Evolutionary conservation across 1,140 invertebrate species (phyloP).

Genomic region (Portunus trituberculatus): DNA sequence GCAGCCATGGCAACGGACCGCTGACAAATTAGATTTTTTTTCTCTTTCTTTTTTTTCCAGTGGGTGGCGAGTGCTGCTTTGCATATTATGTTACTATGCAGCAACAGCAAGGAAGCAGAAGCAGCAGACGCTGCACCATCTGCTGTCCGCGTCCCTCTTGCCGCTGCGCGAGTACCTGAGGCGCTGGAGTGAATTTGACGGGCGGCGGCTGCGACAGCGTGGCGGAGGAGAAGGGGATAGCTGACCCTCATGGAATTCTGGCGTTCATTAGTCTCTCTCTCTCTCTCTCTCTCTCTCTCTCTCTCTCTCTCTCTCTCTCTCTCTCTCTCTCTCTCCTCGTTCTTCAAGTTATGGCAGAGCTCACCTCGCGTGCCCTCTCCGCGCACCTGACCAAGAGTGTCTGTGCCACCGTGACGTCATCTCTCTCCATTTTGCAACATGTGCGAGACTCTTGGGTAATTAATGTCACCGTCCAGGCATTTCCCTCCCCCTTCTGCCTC

Average conservation of each 20-base stretch:
- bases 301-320: slow-evolving; percentile 53
- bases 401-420: neutral
- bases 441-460: neutral
- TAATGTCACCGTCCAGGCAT: neutral
- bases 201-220: neutral
- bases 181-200: neutral
- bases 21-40: slow-evolving; percentile 54
- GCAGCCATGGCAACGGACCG: slow-evolving; percentile 33
- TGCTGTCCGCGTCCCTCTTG: neutral
- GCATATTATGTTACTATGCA: slow-evolving; percentile 59
- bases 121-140: neutral
- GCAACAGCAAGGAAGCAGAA: slow-evolving; percentile 46
- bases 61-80: slow-evolving; percentile 42
- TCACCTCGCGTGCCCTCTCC: too few relatives aligned
- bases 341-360: neutral
- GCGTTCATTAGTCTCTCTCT: neutral
- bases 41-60: neutral
- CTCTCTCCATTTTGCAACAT: neutral
- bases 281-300: slow-evolving; percentile 9
- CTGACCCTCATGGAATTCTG: neutral
- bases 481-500: too few relatives aligned
- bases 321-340: slow-evolving; percentile 34
- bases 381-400: too few relatives aligned
- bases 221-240: neutral
- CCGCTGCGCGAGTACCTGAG: neutral